These are phyloP conservation scores for Helicorthomorpha holstii DNA, from an alignment of 1,140 invertebrate genomes.

Conservation along the genomic window DNA sequence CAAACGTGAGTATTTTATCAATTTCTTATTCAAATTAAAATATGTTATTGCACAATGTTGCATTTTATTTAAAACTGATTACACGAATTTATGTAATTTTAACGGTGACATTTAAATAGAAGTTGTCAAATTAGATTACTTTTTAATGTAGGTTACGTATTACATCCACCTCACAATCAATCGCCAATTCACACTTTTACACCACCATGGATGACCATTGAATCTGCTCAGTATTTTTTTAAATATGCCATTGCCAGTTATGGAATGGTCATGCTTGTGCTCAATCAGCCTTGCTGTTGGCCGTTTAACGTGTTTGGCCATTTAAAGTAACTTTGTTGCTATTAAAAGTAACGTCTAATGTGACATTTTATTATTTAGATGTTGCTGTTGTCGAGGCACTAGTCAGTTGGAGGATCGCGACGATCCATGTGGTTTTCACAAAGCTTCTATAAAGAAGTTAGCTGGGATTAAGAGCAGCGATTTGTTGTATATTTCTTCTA, in stretches of 20 bases:
- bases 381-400: constrained; percentile 10
- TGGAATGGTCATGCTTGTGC: constrained; percentile 76
- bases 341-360: constrained; percentile 5
- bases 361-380: constrained; percentile 11
- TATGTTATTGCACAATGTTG: no score
- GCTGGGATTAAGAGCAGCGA: constrained; percentile 55
- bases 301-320: constrained; percentile 49
- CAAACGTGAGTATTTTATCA: constrained; percentile 11
- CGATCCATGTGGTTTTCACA: constrained; percentile 78
- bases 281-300: constrained; percentile 50
- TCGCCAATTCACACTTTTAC: constrained; percentile 10
- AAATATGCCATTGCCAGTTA: constrained; percentile 66
- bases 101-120: no score
- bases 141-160: constrained; percentile 1
- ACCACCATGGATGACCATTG: constrained; percentile 53
- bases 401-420: constrained; percentile 53
- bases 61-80: no score
- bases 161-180: no score
- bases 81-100: no score
- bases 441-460: constrained; percentile 60
- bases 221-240: constrained; percentile 53
- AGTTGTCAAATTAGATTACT: background rate
- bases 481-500: constrained; percentile 69
- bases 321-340: constrained; percentile 36
- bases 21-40: no score